phyloP scores from a whole-genome alignment of 2,113 vertebrate species.

The Onychostoma macrolepis region DNA sequence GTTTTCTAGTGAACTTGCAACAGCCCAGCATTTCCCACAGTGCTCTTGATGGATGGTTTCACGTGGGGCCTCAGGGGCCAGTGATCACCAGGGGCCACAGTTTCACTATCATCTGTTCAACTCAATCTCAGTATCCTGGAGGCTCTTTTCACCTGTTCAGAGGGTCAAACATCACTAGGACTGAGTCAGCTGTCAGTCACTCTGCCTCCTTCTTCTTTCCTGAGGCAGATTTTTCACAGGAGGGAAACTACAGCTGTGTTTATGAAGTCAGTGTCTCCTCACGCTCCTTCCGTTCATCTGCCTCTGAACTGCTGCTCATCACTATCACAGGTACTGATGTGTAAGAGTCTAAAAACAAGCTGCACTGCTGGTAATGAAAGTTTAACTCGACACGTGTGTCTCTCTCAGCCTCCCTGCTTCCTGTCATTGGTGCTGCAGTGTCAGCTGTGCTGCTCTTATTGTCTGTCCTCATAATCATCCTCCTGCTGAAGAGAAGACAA shows the following conservation, averaged over 20 bases:
- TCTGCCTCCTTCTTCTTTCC: conserved; percentile 42
- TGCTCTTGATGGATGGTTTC: background rate
- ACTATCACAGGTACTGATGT: background rate
- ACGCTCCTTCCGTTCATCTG: conserved; percentile 18
- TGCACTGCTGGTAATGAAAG: background rate
- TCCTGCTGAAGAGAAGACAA: conserved; percentile 5
- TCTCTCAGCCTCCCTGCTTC: conserved; percentile 25
- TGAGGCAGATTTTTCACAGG: conserved; percentile 39
- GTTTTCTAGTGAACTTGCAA: conserved; percentile 29
- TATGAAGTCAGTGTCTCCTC: conserved; percentile 48
- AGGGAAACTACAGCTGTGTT: conserved; percentile 55
- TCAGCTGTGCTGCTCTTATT: conserved; percentile 33
- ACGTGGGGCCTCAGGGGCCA: background rate
- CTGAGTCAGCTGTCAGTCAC: conserved; percentile 26
- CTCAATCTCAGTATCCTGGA: conserved; percentile 47
- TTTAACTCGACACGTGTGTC: background rate
- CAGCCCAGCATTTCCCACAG: conserved; percentile 42
- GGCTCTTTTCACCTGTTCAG: conserved; percentile 50
- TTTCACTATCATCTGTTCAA: conserved; percentile 55
- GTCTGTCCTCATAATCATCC: conserved; percentile 12
- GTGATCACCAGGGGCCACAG: conserved; percentile 38
- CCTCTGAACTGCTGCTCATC: conserved; percentile 4
- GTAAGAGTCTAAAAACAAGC: background rate
- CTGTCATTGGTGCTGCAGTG: conserved; percentile 13
- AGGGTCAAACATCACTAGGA: conserved; percentile 19